Base-by-base conservation (phyloP, 2,888 invertebrate species). In the Epirrhoe tristata region DNA sequence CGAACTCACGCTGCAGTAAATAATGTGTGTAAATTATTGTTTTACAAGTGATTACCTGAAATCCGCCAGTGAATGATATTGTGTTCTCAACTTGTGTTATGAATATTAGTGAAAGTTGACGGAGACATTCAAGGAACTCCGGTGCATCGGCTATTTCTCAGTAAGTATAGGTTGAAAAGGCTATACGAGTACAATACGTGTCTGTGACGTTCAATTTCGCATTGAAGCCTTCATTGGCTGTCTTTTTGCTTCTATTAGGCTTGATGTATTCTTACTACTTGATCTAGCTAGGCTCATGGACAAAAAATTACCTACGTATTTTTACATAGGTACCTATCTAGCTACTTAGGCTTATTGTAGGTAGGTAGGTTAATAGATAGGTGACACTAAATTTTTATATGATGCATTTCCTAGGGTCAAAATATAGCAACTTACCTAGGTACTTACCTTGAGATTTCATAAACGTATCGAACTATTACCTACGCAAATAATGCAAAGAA, bases 41-140 rank as follows among this genome's bases (percentile, higher is more conserved):
- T 87, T 80, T 79, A 61, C 53, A 77, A 79, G 91, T 91, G 91
- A 85, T 83, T 81, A 75, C 78, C 77, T 81, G 79, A 83, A 83
- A 76, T 82, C 80, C 80, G 79, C 81, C 78, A 84, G 91, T 91
- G 91, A 81, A 81, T 88, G 83, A 81, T 83, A 85, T 85, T 82
- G 91, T 88, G 88, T 76, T 77, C 70, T 80, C 86, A 83, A 84
- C 79, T 82, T 89, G 89, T 93, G 92, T 89, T 90, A 93, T 93
- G 93, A 89, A 87, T 89, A 87, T 88, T 82, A 81, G 85, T 85
- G 88, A 86, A 82, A 87, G 89, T 89, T 92, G 88, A 90, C 88
- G 87, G 84, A 83, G 86, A 78, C 81, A 83, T 80, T 78, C 79
- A 83, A 87, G 86, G 84, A 87, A 88, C 86, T 87, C 82, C 81